phyloP scores from a whole-genome alignment of 2,113 vertebrate species.

The Microtus ochrogaster region DNA sequence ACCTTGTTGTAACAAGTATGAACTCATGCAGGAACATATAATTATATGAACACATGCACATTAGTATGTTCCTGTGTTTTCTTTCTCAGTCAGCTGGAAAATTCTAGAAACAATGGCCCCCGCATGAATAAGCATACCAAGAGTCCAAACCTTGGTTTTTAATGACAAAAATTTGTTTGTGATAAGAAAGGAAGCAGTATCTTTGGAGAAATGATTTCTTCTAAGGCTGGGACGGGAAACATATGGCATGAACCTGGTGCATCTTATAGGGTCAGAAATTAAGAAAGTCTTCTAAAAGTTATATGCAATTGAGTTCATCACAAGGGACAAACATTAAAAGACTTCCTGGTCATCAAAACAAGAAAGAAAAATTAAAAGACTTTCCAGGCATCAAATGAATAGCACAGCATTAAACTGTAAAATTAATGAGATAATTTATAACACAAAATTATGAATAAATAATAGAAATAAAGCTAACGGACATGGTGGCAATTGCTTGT shows the following conservation, averaged over 20 bases:
- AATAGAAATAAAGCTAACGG: background rate
- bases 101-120: background rate
- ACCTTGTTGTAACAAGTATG: background rate
- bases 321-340: background rate
- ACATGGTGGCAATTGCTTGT: background rate
- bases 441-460: background rate
- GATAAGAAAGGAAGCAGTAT: background rate
- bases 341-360: background rate
- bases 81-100: background rate
- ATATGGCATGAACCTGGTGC: background rate
- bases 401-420: background rate
- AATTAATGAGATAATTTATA: background rate
- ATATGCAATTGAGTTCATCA: background rate
- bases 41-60: background rate
- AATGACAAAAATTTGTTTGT: slow-evolving; percentile 10
- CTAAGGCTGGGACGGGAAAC: background rate
- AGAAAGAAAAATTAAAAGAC: background rate
- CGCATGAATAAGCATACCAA: background rate
- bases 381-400: background rate
- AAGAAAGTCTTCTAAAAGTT: background rate
- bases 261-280: background rate
- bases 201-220: slow-evolving; percentile 35
- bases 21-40: background rate
- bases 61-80: background rate
- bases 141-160: background rate